Base-by-base conservation (phyloP, 2,888 invertebrate genomes). In the Itoplectis maculator region DNA sequence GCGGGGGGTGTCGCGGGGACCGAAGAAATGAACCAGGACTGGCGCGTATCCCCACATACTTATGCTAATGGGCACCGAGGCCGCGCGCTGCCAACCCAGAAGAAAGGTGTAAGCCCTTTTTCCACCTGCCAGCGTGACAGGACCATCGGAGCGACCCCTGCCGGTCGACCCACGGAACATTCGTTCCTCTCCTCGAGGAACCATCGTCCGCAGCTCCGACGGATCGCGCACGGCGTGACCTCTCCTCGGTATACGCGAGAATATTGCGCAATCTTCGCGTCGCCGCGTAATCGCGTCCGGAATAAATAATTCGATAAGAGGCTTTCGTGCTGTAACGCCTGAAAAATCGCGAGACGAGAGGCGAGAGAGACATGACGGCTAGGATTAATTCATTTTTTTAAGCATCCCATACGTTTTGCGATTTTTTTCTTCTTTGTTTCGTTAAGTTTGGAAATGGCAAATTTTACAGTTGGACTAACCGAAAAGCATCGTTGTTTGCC, bases 71-170 rank as follows among this genome's bases (percentile, higher is more conserved):
- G n/a, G 70, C 35, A 37, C 45, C n/a, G 45, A 70, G n/a, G n/a
- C n/a, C n/a, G n/a, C 49, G 72, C 56, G 54, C 61, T 59, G 47
- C 75, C 61, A 56, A 51, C 73, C n/a, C 18, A 86, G 88, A 77
- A 86, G 88, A 88, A 88, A 89, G 86, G 88, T 89, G 87, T 89
- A 89, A 88, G 86, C 84, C n/a, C 87, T 88, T 89, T 89, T 88
- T 89, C 87, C 89, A 90, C 88, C 90, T 90, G 90, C 88, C 82
- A 86, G 81, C 83, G 83, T 83, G 75, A 82, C 69, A 70, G 78
- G 78, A 66, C 81, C 72, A 72, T 79, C 75, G 59, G n/a, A n/a
- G n/a, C 84, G 84, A 82, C 70, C 82, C 82, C 84, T 68, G 79
- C n/a, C 63, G 70, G 81, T 20, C 81, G 74, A 35, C 79, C n/a